Evolutionary conservation across 2,888 invertebrate species (phyloP).

Genomic region (Brachyptera putata): DNA sequence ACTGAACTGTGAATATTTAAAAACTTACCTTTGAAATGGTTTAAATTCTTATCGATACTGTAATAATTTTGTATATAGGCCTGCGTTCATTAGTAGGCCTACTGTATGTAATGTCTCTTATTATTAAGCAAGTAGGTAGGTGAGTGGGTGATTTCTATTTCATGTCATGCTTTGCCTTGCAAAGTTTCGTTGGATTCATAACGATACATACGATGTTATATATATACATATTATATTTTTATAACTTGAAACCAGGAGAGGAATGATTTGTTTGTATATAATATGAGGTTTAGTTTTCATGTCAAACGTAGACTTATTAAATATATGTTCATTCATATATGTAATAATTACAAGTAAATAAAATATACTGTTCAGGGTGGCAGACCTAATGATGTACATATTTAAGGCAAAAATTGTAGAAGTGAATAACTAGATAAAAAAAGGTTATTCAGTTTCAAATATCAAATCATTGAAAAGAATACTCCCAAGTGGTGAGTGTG

Average conservation of each 20-base stretch:
- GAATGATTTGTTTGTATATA: background rate
- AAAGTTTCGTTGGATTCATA: background rate
- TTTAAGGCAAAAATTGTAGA: too few species aligned
- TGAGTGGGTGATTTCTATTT: too few species aligned
- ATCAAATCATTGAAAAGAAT: too few species aligned
- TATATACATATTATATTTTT: background rate
- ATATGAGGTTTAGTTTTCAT: background rate
- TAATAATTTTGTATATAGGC: background rate
- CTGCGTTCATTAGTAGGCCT: background rate
- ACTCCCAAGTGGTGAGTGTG: too few species aligned
- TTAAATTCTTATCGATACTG: background rate
- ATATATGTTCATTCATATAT: too few species aligned
- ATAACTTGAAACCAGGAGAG: background rate
- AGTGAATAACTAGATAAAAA: too few species aligned
- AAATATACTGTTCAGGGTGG: background rate
- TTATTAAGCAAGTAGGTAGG: background rate
- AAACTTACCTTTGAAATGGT: too few species aligned
- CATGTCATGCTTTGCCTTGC: constrained; percentile 1
- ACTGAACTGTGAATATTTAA: too few species aligned
- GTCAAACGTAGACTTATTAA: background rate
- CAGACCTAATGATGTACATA: too few species aligned
- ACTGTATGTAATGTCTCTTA: background rate
- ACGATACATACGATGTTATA: background rate
- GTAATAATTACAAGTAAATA: background rate
- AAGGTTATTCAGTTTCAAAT: too few species aligned